Conservation (phyloP, 2,888 invertebrate species). For the Chrysomela aeneicollis region DNA sequence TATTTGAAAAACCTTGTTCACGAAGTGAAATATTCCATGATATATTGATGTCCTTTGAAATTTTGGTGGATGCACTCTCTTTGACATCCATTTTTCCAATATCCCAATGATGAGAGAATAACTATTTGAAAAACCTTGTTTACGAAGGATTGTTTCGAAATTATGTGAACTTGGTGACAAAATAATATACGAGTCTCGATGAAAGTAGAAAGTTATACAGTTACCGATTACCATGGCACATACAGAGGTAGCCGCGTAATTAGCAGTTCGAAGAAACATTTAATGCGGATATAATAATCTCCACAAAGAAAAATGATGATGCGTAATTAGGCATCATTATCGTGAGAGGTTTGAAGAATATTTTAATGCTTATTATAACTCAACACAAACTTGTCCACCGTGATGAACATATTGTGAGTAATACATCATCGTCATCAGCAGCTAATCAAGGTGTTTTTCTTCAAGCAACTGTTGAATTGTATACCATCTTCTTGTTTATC, state of each 20-base stretch:
- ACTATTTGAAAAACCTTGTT: background rate
- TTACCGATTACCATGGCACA: background rate
- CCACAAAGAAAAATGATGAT: conserved; percentile 17
- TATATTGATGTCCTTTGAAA: too few relatives aligned
- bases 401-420: conserved; percentile 27
- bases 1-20: background rate
- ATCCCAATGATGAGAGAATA: too few relatives aligned
- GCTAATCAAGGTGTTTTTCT: conserved; percentile 32
- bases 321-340: conserved; percentile 26
- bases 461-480: conserved; percentile 21
- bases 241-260: background rate
- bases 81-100: too few relatives aligned
- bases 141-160: too few relatives aligned
- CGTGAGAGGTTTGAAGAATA: conserved; percentile 20
- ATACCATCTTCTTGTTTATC: conserved; percentile 10
- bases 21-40: too few relatives aligned
- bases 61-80: too few relatives aligned
- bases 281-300: conserved; percentile 10
- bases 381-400: conserved; percentile 13
- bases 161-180: background rate
- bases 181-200: background rate
- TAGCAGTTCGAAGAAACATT: conserved; percentile 15
- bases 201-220: conserved; percentile 1
- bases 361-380: conserved; percentile 27
- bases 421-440: conserved; percentile 20